Conservation (phyloP, 2,113 vertebrate genomes). For the Haliaeetus leucogaster region DNA sequence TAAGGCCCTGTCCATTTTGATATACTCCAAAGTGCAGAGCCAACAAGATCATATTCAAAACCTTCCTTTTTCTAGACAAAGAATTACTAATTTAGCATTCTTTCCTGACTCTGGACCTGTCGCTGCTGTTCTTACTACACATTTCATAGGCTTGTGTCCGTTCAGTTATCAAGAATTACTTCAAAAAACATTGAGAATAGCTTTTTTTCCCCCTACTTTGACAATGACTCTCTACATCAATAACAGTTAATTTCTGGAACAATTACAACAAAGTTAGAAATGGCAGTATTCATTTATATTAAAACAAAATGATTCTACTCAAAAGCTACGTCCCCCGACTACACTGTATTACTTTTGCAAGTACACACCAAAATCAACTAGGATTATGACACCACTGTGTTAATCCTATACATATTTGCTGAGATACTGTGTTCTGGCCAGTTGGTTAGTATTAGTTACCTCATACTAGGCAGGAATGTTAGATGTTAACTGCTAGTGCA, state of each 20-base stretch:
- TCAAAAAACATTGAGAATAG: neutral
- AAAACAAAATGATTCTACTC: neutral
- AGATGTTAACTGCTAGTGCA: neutral
- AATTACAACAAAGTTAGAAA: neutral
- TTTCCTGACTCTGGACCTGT: neutral
- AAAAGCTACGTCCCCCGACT: neutral
- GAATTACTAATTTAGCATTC: neutral
- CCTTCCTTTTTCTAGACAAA: neutral
- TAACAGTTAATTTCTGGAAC: neutral
- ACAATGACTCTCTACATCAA: neutral
- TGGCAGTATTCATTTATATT: neutral
- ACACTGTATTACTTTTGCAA: neutral
- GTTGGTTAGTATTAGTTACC: neutral
- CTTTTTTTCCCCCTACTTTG: neutral
- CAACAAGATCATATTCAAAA: neutral
- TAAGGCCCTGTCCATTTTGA: neutral
- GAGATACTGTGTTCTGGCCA: neutral
- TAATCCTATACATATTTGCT: too few relatives aligned
- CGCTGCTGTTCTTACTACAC: neutral
- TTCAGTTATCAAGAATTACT: neutral
- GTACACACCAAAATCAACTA: accelerated
- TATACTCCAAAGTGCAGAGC: neutral
- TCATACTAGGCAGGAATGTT: neutral
- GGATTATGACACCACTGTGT: neutral
- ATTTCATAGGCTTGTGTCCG: neutral